Percentiles rank a stretch among this genome's conserved stretches.
These are phyloP conservation scores for Pandemis cinnamomeana DNA, from an alignment of 2,888 invertebrate genomes.

Conservation along the genomic window DNA sequence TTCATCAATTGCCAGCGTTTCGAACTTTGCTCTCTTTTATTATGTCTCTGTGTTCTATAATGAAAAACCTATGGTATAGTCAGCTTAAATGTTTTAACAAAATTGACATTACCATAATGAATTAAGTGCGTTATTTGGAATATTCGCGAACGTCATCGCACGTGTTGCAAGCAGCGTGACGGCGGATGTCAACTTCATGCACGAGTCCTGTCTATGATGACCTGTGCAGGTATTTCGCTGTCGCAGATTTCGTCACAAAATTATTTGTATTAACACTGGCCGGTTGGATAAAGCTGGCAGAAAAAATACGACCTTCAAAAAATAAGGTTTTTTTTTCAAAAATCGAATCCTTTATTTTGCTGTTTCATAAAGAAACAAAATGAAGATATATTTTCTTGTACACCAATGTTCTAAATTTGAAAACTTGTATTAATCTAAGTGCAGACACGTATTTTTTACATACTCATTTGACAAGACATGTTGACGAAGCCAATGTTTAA, in stretches of 20 bases:
- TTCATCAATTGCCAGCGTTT: too few relatives aligned
- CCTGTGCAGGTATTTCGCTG: background rate
- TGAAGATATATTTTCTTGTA: too few relatives aligned
- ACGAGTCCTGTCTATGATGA: conserved; percentile 11
- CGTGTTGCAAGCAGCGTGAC: conserved; percentile 17
- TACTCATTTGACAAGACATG: too few relatives aligned
- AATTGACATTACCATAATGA: background rate
- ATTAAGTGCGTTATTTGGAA: background rate
- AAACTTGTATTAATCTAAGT: too few relatives aligned
- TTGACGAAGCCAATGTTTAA: too few relatives aligned
- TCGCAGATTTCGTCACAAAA: background rate
- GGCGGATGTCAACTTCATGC: conserved; percentile 21
- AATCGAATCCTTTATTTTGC: background rate
- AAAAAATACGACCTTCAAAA: background rate
- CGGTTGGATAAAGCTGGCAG: background rate
- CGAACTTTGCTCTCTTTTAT: too few relatives aligned
- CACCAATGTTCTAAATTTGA: too few relatives aligned
- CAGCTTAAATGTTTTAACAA: background rate
- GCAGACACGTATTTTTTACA: too few relatives aligned
- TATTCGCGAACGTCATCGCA: conserved; percentile 12
- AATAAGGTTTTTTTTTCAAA: background rate
- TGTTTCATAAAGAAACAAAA: too few relatives aligned
- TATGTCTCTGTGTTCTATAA: too few relatives aligned
- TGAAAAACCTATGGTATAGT: too few relatives aligned
- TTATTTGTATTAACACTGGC: background rate